These are phyloP conservation scores for Pseudomyrmex sp. DNA, from an alignment of 1,140 invertebrate genomes.

Conservation along the genomic window DNA sequence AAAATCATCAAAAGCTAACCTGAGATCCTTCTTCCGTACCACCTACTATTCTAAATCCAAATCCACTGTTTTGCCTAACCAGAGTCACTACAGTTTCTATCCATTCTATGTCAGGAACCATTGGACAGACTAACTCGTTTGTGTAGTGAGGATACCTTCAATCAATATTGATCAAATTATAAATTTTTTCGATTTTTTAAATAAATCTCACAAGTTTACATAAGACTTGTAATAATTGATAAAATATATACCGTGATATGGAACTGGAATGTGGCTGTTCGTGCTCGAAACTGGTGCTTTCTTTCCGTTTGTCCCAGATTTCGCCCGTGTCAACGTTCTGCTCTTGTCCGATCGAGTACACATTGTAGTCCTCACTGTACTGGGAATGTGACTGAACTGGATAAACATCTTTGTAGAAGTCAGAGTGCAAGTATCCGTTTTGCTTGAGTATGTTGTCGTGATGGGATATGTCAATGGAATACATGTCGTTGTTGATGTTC, in stretches of 20 bases:
- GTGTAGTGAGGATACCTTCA: slow-evolving; percentile 81
- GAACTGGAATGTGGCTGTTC: slow-evolving; percentile 87
- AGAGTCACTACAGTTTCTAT: slow-evolving; percentile 92
- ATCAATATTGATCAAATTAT: slow-evolving; percentile 18
- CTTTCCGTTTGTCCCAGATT: slow-evolving; percentile 86
- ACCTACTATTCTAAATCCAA: slow-evolving; percentile 99
- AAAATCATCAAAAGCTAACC: slow-evolving; percentile 84
- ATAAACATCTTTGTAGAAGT: slow-evolving; percentile 83
- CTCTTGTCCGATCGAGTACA: slow-evolving; percentile 82
- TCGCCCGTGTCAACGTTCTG: slow-evolving; percentile 84
- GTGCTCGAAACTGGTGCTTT: slow-evolving; percentile 90
- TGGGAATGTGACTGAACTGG: slow-evolving; percentile 78
- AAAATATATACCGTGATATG: slow-evolving; percentile 81
- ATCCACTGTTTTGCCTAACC: slow-evolving; percentile 93
- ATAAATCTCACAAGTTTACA: not conserved
- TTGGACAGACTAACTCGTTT: slow-evolving; percentile 82
- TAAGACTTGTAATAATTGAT: slow-evolving; percentile 19
- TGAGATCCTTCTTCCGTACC: slow-evolving; percentile 99
- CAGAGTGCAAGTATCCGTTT: slow-evolving; percentile 79
- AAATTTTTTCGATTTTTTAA: slow-evolving; percentile 3
- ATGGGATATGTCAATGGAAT: slow-evolving; percentile 80
- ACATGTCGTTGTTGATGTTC: slow-evolving; percentile 79
- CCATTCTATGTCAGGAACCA: slow-evolving; percentile 86
- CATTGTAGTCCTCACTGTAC: slow-evolving; percentile 80
- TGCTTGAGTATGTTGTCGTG: slow-evolving; percentile 81